phyloP scores from a whole-genome alignment of 92 coral and sea anemone species.

The Phenganax stokvisi region DNA sequence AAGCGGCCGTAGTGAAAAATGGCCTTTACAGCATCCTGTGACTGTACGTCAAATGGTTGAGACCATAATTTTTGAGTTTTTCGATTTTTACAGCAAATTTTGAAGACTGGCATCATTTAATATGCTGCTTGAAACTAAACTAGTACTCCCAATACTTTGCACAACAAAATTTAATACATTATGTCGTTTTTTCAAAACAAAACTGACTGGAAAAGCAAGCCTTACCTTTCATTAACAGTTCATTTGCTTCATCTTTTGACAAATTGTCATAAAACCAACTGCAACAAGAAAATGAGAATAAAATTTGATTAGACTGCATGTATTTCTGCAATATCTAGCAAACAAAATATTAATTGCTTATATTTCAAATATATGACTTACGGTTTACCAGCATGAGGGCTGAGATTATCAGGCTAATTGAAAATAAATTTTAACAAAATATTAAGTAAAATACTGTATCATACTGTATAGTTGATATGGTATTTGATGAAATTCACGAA shows the following conservation, averaged over 20 bases:
- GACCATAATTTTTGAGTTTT: neutral
- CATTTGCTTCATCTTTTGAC: constrained; percentile 88
- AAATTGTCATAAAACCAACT: constrained; percentile 97
- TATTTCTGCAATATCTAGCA: too few species aligned
- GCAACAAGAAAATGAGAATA: neutral
- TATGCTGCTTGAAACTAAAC: too few species aligned
- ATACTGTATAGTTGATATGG: neutral
- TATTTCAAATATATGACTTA: constrained; percentile 41
- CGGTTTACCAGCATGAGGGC: constrained; percentile 96
- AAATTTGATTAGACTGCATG: neutral
- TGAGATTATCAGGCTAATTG: constrained; percentile 61
- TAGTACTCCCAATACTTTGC: too few species aligned
- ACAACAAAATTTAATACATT: neutral
- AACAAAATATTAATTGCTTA: neutral
- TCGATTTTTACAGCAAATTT: too few species aligned
- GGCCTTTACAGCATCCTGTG: too few species aligned
- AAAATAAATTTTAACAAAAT: constrained; percentile 3
- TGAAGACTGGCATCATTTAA: too few species aligned
- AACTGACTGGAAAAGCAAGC: neutral
- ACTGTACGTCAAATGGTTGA: neutral
- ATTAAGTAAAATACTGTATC: neutral
- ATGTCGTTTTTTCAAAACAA: neutral
- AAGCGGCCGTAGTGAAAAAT: too few species aligned
- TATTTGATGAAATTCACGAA: neutral
- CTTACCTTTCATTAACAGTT: constrained; percentile 74